These are phyloP conservation scores for Sesamia nonagrioides DNA, from an alignment of 1,140 invertebrate genomes.

Conservation along the genomic window DNA sequence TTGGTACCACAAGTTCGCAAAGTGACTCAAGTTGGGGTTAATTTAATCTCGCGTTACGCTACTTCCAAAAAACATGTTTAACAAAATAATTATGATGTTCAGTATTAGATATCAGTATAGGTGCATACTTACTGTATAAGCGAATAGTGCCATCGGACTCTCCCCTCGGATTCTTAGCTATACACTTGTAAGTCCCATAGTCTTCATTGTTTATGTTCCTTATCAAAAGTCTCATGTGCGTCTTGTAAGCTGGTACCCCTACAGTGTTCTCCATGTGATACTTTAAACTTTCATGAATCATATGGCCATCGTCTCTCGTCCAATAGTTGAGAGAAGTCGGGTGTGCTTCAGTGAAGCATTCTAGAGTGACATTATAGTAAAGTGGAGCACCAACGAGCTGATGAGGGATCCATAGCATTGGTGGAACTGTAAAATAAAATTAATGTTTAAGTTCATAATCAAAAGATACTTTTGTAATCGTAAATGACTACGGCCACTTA, in stretches of 20 bases:
- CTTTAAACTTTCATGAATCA: conserved; percentile 95
- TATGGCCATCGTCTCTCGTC: conserved; percentile 94
- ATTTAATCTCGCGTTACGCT: too few relatives aligned
- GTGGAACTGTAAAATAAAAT: conserved; percentile 92
- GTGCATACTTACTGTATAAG: conserved; percentile 93
- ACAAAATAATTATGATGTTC: neutral
- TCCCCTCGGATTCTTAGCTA: conserved; percentile 96
- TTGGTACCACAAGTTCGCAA: too few relatives aligned
- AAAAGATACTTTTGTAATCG: neutral
- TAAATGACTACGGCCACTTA: conserved; percentile 89
- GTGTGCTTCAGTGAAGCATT: conserved; percentile 96
- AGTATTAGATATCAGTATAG: neutral
- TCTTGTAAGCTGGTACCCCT: conserved; percentile 92
- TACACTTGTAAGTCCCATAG: conserved; percentile 96
- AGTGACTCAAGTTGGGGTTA: too few relatives aligned
- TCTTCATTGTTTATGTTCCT: conserved; percentile 92
- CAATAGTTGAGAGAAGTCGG: conserved; percentile 97
- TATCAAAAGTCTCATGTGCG: conserved; percentile 94
- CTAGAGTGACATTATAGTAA: conserved; percentile 93
- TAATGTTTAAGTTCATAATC: neutral
- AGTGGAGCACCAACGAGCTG: conserved; percentile 95
- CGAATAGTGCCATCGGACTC: conserved; percentile 97
- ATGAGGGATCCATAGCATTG: conserved; percentile 96
- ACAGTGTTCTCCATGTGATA: conserved; percentile 92
- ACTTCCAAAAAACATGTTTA: too few relatives aligned